Evolutionary conservation across 2,113 vertebrate genomes (phyloP), one percentile per base, ranked within the genome.

Genomic region (Spheniscus mendiculus): DNA sequence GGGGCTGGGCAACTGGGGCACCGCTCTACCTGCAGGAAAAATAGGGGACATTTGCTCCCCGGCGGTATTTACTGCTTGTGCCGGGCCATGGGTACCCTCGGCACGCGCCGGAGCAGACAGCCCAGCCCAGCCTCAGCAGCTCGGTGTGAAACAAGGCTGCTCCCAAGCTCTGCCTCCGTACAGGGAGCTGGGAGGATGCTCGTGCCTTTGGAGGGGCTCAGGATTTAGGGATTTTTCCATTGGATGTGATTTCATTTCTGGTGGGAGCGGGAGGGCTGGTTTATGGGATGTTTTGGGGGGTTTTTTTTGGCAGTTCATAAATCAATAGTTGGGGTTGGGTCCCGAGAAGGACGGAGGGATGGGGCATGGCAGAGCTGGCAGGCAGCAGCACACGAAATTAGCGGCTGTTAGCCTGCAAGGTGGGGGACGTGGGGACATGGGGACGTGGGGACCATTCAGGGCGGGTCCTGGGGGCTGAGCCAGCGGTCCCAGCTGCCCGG

Each of bases 101-200:
- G 78, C 52, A 50, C 4, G 0, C 0, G 3, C 16, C 3, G 3
- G 38, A 44, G 52, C 34, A 10, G 38, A 3, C 11, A 30, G 42
- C 50, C n/a, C 49, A 27, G 52, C 59, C 30, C 12, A 15, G 50
- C 10, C 50, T 42, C 30, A 12, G 61, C 26, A 3, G 2, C 14
- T 32, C 1, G 9, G 38, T 3, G 29, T 25, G n/a, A 19, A 66
- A 11, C 38, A 3, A 23, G 44, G 59, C 38, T 45, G 52, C 7
- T 36, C 55, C 36, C 49, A 4, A 18, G 36, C 38, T 26, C 49
- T 49, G 44, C 18, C 4, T 15, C 70, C 1, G 0, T 9, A 10
- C 27, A 4, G 40, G 62, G 53, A 77, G 47, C 15, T 1, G 11
- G 63, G 29, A 50, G 45, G 56, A 34, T 14, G 29, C 45, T 76